Base-by-base conservation (phyloP, 1,140 invertebrate genomes). In the Diachasma alloeum region DNA sequence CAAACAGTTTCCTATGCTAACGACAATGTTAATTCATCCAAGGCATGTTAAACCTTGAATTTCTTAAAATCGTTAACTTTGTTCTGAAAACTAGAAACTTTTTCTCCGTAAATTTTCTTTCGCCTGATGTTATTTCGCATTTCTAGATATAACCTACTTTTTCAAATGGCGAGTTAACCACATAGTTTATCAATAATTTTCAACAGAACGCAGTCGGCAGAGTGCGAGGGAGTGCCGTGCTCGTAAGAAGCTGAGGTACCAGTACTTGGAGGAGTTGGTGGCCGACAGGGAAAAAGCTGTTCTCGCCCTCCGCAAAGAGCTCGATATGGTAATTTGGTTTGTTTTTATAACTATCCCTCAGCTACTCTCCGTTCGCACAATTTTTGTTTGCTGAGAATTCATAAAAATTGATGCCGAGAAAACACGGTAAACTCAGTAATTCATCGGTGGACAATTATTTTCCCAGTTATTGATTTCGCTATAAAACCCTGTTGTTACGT, bases 191-290 rank as follows among this genome's bases (percentile, higher is more conserved):
- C 4, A 39, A 68, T 26, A 63, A 31, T 66, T 15, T 26, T 36
- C 31, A 39, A 68, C 87, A 96, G 97, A 99, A 90, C 92, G 97
- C 70, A 99, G 97, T 89, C 92, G 97, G 79, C 97, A 99, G 91
- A 98, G 97, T 91, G 98, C 98, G 78, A 92, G 97, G 82, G 98
- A 99, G 91, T 99, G 97, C 88, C 93, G 98, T 80, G 97, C 97
- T 44, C 92, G 98, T 48, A 99, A 99, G 91, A 99, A 99, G 85
- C 92, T 99, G 48, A 92, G 98, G 26, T 98, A 99, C 88, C 97
- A 99, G 89, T 99, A 99, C 88, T 91, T 99, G 72, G 98, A 99
- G 89, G 97, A 99, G 88, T 89, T 99, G 69, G 97, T 99, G 1
- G 92, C 94, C 1, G 96, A 98, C 87, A 91, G 97, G 77, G 98